A percentile compares a stretch with the other conserved stretches of the same genome.
Conservation (phyloP, 1,140 invertebrate genomes). For the Leucophenga varia region DNA sequence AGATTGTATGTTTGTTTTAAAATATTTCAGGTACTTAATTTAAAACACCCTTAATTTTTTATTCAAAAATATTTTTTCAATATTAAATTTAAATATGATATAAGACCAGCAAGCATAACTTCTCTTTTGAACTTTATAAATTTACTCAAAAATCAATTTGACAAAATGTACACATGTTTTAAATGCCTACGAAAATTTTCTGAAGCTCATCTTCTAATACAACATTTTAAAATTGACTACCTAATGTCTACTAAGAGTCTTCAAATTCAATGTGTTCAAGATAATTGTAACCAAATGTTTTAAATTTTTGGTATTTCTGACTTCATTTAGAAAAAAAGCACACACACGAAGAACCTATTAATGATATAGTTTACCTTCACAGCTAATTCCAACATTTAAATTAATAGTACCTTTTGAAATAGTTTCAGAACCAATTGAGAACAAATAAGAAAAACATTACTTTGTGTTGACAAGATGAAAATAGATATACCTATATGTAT, state of each 20-base stretch:
- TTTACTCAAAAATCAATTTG: not conserved
- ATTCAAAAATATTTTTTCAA: conserved; percentile 9
- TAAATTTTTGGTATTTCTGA: conserved; percentile 3
- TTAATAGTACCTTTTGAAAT: too few species aligned
- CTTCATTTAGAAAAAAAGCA: conserved; percentile 7
- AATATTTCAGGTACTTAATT: conserved; percentile 3
- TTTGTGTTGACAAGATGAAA: too few species aligned
- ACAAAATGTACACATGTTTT: conserved; percentile 8
- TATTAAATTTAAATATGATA: not conserved
- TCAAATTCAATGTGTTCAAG: conserved; percentile 3
- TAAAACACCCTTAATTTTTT: conserved; percentile 5
- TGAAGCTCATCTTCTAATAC: not conserved
- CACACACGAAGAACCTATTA: too few species aligned
- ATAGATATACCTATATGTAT: too few species aligned
- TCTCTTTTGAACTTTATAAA: conserved; percentile 4
- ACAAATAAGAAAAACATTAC: too few species aligned
- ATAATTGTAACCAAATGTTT: conserved; percentile 6
- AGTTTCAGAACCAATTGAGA: too few species aligned
- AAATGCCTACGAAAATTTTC: not conserved
- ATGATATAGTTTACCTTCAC: too few species aligned
- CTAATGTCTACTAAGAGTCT: not conserved
- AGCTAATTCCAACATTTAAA: too few species aligned
- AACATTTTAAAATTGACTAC: conserved; percentile 5
- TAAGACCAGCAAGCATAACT: not conserved
- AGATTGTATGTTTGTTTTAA: conserved; percentile 11